Percentiles rank a stretch among this genome's conserved stretches.
These are phyloP conservation scores for Rhaphigaster nebulosa DNA, from an alignment of 2,888 invertebrate genomes.

Conservation along the genomic window DNA sequence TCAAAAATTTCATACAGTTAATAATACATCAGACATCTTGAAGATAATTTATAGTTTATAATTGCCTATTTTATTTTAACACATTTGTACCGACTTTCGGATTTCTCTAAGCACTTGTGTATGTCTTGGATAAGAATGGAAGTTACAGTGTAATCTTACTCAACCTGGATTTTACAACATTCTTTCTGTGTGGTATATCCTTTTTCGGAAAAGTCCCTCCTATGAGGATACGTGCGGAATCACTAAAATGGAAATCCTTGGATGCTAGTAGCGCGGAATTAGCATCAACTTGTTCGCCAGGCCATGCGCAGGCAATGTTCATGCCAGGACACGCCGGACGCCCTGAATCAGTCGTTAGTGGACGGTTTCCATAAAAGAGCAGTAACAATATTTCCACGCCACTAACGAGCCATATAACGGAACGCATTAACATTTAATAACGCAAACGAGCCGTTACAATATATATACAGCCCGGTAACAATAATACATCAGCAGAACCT, in stretches of 20 bases:
- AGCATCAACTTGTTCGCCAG: neutral
- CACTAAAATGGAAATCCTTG: neutral
- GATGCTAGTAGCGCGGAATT: neutral
- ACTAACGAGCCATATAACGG: constrained; percentile 21
- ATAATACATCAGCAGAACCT: neutral
- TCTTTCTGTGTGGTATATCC: too few relatives aligned
- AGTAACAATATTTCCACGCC: constrained; percentile 21
- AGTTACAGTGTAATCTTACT: too few relatives aligned
- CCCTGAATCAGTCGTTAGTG: constrained; percentile 1
- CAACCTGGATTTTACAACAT: too few relatives aligned
- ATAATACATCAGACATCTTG: neutral
- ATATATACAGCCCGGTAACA: neutral
- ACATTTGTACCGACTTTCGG: too few relatives aligned
- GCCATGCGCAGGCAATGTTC: neutral
- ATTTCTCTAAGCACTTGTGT: too few relatives aligned
- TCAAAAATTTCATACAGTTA: neutral
- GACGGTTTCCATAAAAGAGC: constrained; percentile 2
- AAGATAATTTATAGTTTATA: neutral
- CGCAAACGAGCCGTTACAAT: neutral
- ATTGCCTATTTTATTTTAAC: neutral
- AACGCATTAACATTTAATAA: constrained; percentile 26
- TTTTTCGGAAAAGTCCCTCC: too few relatives aligned
- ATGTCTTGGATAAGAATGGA: too few relatives aligned
- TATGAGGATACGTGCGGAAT: too few relatives aligned
- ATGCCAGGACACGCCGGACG: neutral